phyloP scores from a whole-genome alignment of 2,888 invertebrate genomes.

The Drosophila lacicola region DNA sequence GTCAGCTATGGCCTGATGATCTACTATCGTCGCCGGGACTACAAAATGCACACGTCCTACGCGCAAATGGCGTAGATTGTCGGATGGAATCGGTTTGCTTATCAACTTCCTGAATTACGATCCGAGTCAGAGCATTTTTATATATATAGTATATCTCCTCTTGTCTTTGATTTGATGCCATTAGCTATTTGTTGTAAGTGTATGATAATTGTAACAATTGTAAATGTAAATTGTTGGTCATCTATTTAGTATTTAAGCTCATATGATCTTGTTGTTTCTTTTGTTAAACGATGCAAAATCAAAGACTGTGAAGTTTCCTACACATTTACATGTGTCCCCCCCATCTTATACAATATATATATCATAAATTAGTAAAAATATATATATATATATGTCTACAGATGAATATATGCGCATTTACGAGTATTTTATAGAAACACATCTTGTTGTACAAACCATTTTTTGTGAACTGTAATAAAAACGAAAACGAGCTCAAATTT shows the following conservation, averaged over 20 bases:
- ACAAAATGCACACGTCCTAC: constrained; percentile 79
- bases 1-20: constrained; percentile 80
- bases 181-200: background rate
- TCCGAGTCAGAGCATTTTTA: background rate
- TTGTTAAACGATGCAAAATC: constrained; percentile 44
- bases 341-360: constrained; percentile 8
- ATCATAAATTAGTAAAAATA: constrained; percentile 29
- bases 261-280: constrained; percentile 24
- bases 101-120: constrained; percentile 11
- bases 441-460: constrained; percentile 55
- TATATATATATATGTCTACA: constrained; percentile 32
- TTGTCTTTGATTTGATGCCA: too few relatives aligned
- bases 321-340: constrained; percentile 25
- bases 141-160: too few relatives aligned
- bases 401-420: constrained; percentile 44
- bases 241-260: background rate
- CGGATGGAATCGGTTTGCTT: background rate
- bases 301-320: constrained; percentile 71
- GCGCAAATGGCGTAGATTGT: constrained; percentile 78
- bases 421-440: constrained; percentile 49
- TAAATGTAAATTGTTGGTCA: constrained; percentile 17
- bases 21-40: constrained; percentile 81
- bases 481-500: constrained; percentile 29
- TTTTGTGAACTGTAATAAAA: constrained; percentile 42
- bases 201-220: constrained; percentile 8